A percentile compares a stretch with the other conserved stretches of the same genome.
phyloP scores from a whole-genome alignment of 1,140 invertebrate species.

The Drosophila triauraria region DNA sequence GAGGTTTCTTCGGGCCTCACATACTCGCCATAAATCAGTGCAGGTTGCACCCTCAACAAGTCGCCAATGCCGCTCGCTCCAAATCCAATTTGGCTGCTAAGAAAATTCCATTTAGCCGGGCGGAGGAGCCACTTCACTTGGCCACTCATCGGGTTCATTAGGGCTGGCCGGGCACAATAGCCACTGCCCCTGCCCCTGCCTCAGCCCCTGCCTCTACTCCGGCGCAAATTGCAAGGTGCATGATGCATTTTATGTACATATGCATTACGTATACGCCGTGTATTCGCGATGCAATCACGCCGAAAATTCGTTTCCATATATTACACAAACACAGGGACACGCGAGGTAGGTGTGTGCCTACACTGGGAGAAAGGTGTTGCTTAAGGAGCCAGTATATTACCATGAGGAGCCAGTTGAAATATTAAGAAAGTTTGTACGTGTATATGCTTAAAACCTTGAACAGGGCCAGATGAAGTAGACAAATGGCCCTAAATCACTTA shows the following conservation, averaged over 20 bases:
- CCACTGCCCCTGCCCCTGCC: background rate
- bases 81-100: slow-evolving; percentile 21
- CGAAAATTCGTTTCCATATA: slow-evolving; percentile 62
- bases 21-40: slow-evolving; percentile 21
- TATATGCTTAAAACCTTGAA: too few species aligned
- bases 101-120: slow-evolving; percentile 23
- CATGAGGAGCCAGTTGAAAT: too few species aligned
- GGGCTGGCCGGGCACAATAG: slow-evolving; percentile 7
- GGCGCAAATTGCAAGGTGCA: slow-evolving; percentile 28
- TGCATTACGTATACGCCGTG: slow-evolving; percentile 63
- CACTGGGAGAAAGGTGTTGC: background rate
- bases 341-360: background rate
- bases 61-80: background rate
- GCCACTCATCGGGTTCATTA: slow-evolving; percentile 32
- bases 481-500: too few species aligned
- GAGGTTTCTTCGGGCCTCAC: too few species aligned
- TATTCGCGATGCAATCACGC: slow-evolving; percentile 60
- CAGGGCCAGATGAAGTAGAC: too few species aligned
- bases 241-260: slow-evolving; percentile 49
- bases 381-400: too few species aligned
- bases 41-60: slow-evolving; percentile 19
- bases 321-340: slow-evolving; percentile 33
- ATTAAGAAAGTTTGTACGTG: too few species aligned
- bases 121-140: background rate
- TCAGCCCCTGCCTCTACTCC: background rate